Percentiles rank a stretch among this genome's conserved stretches.
phyloP scores from a whole-genome alignment of 2,113 vertebrate genomes.

The Cebus imitator region DNA sequence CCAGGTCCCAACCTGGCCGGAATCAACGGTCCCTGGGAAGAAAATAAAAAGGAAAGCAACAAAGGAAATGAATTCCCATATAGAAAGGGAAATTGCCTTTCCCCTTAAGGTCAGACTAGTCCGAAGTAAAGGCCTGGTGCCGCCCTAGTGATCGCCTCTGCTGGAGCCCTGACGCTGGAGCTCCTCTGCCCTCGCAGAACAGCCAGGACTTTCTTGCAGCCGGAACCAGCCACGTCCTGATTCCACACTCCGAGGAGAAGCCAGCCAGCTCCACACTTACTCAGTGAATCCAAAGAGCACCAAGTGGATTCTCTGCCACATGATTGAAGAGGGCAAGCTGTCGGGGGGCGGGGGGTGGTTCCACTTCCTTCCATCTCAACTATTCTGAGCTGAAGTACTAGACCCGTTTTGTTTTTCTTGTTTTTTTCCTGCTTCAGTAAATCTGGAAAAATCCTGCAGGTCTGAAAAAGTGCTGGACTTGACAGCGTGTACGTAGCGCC shows the following conservation, averaged over 20 bases:
- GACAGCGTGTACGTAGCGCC: slow-evolving; percentile 49
- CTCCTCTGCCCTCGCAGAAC: background rate
- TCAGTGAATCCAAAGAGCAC: background rate
- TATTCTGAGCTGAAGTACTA: background rate
- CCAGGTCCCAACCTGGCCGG: background rate
- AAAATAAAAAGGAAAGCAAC: slow-evolving; percentile 6
- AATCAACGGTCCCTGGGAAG: background rate
- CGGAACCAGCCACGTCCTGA: background rate
- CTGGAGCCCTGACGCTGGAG: background rate
- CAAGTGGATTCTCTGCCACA: background rate
- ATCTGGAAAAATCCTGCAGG: background rate
- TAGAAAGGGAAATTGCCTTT: slow-evolving; percentile 20
- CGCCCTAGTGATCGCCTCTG: no score
- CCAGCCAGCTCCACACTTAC: background rate
- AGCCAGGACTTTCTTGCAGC: background rate
- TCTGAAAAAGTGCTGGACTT: background rate
- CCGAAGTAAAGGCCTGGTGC: background rate
- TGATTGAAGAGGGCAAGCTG: background rate
- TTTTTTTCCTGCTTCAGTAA: background rate
- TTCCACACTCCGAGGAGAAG: background rate
- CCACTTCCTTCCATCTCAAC: background rate
- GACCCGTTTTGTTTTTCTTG: background rate
- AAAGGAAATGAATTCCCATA: background rate
- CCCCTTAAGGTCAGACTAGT: background rate
- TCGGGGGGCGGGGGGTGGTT: background rate